Evolutionary conservation across 2,113 vertebrate species (phyloP).

Genomic region (Labrus mixtus): DNA sequence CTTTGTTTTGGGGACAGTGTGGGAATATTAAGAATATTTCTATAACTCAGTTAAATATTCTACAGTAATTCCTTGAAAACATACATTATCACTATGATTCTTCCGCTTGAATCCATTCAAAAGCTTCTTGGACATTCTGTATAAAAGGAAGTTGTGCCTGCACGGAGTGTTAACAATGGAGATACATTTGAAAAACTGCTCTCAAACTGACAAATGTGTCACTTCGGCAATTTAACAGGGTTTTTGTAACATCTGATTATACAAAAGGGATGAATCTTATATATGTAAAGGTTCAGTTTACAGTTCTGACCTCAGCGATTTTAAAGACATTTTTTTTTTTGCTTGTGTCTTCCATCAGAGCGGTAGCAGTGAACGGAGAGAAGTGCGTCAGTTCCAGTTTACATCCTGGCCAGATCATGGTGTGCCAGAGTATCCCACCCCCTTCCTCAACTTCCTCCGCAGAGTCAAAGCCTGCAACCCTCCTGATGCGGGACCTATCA

Average conservation of each 20-base stretch:
- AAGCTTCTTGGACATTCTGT: neutral
- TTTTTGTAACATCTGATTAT: neutral
- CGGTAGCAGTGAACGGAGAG: conserved; percentile 93
- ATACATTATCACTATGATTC: neutral
- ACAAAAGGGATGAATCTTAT: neutral
- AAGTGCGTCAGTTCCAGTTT: conserved; percentile 99
- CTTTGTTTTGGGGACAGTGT: neutral
- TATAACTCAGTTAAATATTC: neutral
- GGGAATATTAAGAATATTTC: neutral
- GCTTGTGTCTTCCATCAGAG: conserved; percentile 80
- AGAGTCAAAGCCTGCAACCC: conserved; percentile 98
- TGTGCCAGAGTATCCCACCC: conserved; percentile 96
- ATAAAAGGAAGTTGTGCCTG: neutral
- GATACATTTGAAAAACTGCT: neutral
- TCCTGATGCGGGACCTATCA: conserved; percentile 92
- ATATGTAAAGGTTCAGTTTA: too few relatives aligned
- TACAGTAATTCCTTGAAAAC: neutral
- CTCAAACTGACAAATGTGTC: neutral
- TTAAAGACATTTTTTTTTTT: neutral
- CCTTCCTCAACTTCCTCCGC: conserved; percentile 96
- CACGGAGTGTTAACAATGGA: conserved; percentile 1
- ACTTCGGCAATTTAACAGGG: too few relatives aligned
- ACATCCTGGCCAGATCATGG: conserved; percentile 97
- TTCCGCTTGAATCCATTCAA: neutral
- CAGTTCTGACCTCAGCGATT: neutral